phyloP scores from a whole-genome alignment of 2,888 invertebrate species.

The Tridacna gigas region DNA sequence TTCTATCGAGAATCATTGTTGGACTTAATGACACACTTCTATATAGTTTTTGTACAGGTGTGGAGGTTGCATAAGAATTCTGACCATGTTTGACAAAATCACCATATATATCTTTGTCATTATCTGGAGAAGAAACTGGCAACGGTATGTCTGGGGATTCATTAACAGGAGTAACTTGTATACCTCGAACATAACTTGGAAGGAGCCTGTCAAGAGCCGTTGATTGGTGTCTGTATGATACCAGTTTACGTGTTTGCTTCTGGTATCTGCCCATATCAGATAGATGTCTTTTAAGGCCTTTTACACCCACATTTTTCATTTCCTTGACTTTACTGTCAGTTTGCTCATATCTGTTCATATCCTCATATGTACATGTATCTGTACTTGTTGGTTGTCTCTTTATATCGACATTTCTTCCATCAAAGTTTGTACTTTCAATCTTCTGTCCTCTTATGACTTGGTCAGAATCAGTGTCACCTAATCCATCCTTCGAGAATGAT shows the following conservation, averaged over 20 bases:
- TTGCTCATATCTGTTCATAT: background rate
- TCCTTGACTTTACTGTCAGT: background rate
- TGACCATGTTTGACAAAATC: background rate
- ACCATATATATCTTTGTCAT: background rate
- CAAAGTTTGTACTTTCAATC: background rate
- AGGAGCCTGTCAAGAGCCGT: background rate
- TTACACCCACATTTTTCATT: background rate
- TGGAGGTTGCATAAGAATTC: background rate
- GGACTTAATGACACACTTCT: background rate
- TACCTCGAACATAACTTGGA: constrained; percentile 1
- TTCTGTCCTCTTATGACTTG: background rate
- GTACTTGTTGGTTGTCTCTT: background rate
- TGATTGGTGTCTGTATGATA: constrained; percentile 5
- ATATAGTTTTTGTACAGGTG: background rate
- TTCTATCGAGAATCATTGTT: background rate
- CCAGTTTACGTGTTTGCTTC: constrained; percentile 16
- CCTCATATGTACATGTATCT: background rate
- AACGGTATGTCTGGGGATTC: constrained; percentile 4
- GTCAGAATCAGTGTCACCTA: background rate
- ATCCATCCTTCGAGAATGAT: too few relatives aligned
- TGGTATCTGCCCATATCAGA: background rate
- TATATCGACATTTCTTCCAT: background rate
- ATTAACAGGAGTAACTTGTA: constrained; percentile 19
- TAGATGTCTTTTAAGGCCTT: background rate
- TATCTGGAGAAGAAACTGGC: constrained; percentile 13